phyloP scores from a whole-genome alignment of 37 sponge, comb jelly and placozoan species.

The Lycopodina hypogea region DNA sequence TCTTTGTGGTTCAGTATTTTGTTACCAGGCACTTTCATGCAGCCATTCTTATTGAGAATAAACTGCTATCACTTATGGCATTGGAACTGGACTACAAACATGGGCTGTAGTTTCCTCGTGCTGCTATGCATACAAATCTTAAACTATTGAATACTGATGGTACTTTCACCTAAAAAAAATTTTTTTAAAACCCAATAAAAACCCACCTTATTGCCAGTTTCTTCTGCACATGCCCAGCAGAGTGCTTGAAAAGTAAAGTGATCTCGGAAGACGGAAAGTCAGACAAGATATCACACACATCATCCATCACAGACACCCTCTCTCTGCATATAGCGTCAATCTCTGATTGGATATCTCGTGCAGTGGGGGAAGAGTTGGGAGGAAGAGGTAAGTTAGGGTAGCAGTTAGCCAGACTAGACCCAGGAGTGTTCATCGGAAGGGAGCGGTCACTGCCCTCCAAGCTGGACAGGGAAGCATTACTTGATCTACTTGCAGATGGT shows the following conservation, averaged over 20 bases:
- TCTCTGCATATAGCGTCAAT: constrained; percentile 4
- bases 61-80: too few species aligned
- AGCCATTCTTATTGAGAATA: too few species aligned
- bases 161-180: too few species aligned
- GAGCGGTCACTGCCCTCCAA: background rate
- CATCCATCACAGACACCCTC: constrained; percentile 56
- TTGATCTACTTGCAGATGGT: background rate
- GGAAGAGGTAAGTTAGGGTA: background rate
- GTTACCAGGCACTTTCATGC: too few species aligned
- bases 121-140: too few species aligned
- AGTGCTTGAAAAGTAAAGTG: constrained; percentile 9
- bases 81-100: too few species aligned
- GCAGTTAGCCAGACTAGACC: constrained; percentile 6
- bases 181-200: too few species aligned
- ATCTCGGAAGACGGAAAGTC: constrained; percentile 34
- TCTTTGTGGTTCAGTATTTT: too few species aligned
- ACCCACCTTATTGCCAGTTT: constrained; percentile 52
- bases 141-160: too few species aligned
- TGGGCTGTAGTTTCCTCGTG: too few species aligned
- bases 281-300: constrained; percentile 46
- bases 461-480: background rate
- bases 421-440: background rate
- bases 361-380: background rate
- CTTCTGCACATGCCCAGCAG: constrained; percentile 43
- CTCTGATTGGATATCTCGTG: background rate